A percentile compares a stretch with the other conserved stretches of the same genome.
Conservation (phyloP, 2,888 invertebrate species). For the Phyllotreta cruciferae region DNA sequence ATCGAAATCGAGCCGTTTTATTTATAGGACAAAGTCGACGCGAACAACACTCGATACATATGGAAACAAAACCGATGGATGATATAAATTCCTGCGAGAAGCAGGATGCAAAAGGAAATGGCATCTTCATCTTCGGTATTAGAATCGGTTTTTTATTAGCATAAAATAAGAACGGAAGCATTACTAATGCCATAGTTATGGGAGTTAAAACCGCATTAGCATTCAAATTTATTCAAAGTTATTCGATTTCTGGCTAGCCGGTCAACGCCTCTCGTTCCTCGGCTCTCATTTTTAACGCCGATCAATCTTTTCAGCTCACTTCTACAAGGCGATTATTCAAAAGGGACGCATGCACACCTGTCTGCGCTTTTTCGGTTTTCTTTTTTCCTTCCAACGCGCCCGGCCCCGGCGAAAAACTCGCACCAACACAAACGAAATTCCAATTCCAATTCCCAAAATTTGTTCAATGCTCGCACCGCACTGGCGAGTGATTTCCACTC, state of each 20-base stretch:
- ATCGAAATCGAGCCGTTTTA: too few species aligned
- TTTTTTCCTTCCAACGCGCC: too few species aligned
- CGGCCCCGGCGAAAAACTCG: too few species aligned
- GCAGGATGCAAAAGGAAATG: conserved; percentile 11
- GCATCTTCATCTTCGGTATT: conserved; percentile 15
- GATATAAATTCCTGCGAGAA: conserved; percentile 10
- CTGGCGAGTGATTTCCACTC: too few species aligned
- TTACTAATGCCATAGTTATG: conserved; percentile 45
- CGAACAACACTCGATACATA: conserved; percentile 1
- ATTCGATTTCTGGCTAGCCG: conserved; percentile 48
- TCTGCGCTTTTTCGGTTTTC: too few species aligned
- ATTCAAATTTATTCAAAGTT: conserved; percentile 53
- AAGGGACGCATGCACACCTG: too few species aligned
- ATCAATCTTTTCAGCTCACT: conserved; percentile 43
- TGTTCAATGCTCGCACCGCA: too few species aligned
- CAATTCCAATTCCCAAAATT: too few species aligned
- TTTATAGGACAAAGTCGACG: too few species aligned
- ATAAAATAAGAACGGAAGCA: conserved; percentile 42
- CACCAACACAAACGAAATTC: too few species aligned
- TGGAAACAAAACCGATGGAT: conserved; percentile 5
- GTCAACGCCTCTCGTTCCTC: conserved; percentile 49
- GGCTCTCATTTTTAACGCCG: conserved; percentile 48
- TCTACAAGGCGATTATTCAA: not conserved
- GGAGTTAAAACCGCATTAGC: conserved; percentile 46
- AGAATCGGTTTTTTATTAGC: conserved; percentile 28